Evolutionary conservation across 2,113 vertebrate species (phyloP).

Genomic region (Gila orcuttii): DNA sequence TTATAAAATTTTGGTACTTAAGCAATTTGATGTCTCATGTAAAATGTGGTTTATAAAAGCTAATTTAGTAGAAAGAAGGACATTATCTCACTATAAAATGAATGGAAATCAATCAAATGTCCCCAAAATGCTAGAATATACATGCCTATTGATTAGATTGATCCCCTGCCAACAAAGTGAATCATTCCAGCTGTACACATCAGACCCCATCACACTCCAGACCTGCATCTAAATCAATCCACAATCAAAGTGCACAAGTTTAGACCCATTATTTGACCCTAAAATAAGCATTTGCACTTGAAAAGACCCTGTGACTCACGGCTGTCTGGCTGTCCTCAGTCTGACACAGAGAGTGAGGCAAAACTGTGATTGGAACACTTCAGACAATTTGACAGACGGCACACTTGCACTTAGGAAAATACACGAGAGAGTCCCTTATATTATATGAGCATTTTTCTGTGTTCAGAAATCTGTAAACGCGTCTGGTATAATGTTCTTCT

Average conservation of each 20-base stretch:
- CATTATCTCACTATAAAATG: not conserved
- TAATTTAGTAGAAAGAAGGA: not conserved
- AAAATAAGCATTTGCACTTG: constrained; percentile 79
- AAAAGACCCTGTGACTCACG: constrained; percentile 72
- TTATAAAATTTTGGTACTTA: not conserved
- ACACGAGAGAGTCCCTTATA: not conserved
- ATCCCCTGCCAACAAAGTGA: constrained; percentile 25
- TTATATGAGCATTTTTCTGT: not conserved
- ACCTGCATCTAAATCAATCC: constrained; percentile 69
- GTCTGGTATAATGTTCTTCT: not conserved
- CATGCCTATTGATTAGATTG: constrained; percentile 6
- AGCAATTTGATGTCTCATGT: not conserved
- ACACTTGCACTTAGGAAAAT: constrained; percentile 13
- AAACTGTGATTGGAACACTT: constrained; percentile 16
- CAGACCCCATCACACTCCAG: constrained; percentile 20
- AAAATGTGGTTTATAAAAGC: not conserved
- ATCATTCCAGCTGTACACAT: constrained; percentile 29
- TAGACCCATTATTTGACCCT: constrained; percentile 77
- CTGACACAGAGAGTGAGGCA: constrained; percentile 21
- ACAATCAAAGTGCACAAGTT: constrained; percentile 76
- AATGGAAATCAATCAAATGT: not conserved
- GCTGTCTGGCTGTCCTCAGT: constrained; percentile 29
- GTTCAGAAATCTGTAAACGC: not conserved
- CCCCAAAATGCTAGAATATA: not conserved
- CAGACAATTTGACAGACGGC: constrained; percentile 39